phyloP scores from a whole-genome alignment of 1,140 invertebrate species.

The Saccostrea cuccullata region DNA sequence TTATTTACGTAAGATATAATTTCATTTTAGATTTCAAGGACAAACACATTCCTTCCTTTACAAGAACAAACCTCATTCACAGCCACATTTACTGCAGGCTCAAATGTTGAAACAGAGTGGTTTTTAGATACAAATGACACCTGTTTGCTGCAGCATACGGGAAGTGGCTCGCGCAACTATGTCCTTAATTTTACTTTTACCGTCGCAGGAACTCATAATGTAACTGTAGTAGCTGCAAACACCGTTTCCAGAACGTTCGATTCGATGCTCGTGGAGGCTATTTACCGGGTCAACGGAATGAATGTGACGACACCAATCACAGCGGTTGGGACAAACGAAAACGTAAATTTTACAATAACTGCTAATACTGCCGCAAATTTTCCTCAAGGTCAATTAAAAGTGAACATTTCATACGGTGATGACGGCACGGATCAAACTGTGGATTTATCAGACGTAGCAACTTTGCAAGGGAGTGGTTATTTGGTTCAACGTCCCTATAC shows the following conservation, averaged over 20 bases:
- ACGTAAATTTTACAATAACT: neutral
- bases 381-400: conserved; percentile 29
- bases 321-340: conserved; percentile 19
- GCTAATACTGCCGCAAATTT: neutral
- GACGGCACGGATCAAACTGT: neutral
- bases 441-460: conserved; percentile 9
- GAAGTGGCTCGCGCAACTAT: neutral
- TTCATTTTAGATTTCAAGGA: conserved; percentile 7
- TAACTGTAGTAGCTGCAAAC: conserved; percentile 27
- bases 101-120: conserved; percentile 47
- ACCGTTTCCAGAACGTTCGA: conserved; percentile 37
- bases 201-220: conserved; percentile 23
- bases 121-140: conserved; percentile 46
- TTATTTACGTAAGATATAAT: no score
- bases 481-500: conserved; percentile 8
- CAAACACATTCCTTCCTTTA: neutral
- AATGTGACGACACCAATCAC: neutral
- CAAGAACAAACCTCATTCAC: neutral
- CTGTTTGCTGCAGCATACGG: conserved; percentile 39
- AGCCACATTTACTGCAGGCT: neutral
- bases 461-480: conserved; percentile 26
- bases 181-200: conserved; percentile 31
- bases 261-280: neutral
- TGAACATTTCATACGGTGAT: conserved; percentile 39
- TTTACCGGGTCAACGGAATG: conserved; percentile 15